A percentile compares a stretch with the other conserved stretches of the same genome.
Conservation (phyloP, 2,113 vertebrate genomes). For the Actinemys pallida region DNA sequence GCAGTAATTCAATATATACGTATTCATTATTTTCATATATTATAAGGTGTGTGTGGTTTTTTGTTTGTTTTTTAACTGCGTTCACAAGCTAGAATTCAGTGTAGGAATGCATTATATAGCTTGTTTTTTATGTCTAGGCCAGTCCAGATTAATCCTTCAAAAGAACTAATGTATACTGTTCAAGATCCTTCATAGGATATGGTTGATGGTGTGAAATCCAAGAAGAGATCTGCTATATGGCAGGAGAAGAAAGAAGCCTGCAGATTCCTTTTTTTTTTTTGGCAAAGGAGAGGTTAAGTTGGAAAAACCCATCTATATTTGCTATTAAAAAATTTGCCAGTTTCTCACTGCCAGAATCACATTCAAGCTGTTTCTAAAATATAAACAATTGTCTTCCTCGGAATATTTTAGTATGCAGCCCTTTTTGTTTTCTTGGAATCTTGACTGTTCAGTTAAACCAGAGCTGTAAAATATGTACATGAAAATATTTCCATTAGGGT, state of each 20-base stretch:
- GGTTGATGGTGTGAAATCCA: constrained; percentile 56
- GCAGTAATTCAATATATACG: constrained; percentile 11
- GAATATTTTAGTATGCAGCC: background rate
- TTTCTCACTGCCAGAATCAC: background rate
- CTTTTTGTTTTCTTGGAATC: constrained; percentile 19
- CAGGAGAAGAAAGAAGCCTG: constrained; percentile 62
- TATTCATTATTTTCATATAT: constrained; percentile 53
- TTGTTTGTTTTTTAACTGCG: constrained; percentile 48
- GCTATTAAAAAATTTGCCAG: background rate
- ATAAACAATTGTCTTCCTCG: background rate
- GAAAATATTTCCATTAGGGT: constrained; percentile 8
- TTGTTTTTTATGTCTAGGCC: constrained; percentile 47
- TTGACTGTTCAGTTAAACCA: constrained; percentile 7
- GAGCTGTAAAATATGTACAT: background rate
- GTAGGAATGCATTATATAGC: constrained; percentile 62
- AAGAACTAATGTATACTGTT: constrained; percentile 58
- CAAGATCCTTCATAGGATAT: constrained; percentile 46
- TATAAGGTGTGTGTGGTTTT: constrained; percentile 31
- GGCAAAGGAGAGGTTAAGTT: background rate
- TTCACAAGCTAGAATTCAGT: constrained; percentile 62
- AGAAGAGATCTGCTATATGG: constrained; percentile 57
- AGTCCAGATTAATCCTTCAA: constrained; percentile 60
- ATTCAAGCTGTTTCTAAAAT: background rate
- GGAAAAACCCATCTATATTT: background rate
- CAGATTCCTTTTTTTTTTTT: constrained; percentile 25